Percentiles rank a stretch among this genome's conserved stretches.
phyloP scores from a whole-genome alignment of 2,113 vertebrate species.

The Pygoscelis antarcticus region DNA sequence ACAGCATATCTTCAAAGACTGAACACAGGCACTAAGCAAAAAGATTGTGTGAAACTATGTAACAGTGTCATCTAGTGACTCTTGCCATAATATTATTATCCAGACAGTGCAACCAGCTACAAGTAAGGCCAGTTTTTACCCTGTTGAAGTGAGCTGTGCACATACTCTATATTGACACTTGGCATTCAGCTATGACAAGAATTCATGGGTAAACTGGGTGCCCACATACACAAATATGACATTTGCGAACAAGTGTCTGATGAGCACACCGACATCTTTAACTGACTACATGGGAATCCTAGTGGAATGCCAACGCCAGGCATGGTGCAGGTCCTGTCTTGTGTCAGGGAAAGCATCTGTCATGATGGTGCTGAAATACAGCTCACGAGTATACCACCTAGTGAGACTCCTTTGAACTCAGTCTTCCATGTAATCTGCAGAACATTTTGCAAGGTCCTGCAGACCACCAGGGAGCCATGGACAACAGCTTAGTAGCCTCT shows the following conservation, averaged over 20 bases:
- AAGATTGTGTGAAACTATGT: background rate
- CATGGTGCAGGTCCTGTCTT: background rate
- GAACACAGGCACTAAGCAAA: background rate
- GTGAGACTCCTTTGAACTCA: constrained; percentile 11
- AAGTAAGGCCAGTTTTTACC: background rate
- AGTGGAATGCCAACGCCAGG: background rate
- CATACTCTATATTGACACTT: background rate
- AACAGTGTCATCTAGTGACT: constrained; percentile 25
- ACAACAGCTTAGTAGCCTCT: background rate
- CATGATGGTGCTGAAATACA: constrained; percentile 5
- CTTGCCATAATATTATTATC: background rate
- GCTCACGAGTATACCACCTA: background rate
- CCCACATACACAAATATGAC: accelerated
- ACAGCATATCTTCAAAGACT: background rate
- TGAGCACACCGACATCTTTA: background rate
- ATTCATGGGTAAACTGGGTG: background rate
- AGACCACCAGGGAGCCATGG: background rate
- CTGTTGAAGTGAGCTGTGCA: background rate
- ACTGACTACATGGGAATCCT: background rate
- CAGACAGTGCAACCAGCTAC: background rate
- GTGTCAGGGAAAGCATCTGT: background rate
- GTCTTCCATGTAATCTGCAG: background rate
- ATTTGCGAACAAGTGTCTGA: background rate
- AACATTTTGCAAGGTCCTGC: background rate
- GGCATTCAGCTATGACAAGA: background rate